Evolutionary conservation across 2,888 invertebrate genomes (phyloP), one percentile per base, ranked within the genome.

Genomic region (Eupithecia vulgata): DNA sequence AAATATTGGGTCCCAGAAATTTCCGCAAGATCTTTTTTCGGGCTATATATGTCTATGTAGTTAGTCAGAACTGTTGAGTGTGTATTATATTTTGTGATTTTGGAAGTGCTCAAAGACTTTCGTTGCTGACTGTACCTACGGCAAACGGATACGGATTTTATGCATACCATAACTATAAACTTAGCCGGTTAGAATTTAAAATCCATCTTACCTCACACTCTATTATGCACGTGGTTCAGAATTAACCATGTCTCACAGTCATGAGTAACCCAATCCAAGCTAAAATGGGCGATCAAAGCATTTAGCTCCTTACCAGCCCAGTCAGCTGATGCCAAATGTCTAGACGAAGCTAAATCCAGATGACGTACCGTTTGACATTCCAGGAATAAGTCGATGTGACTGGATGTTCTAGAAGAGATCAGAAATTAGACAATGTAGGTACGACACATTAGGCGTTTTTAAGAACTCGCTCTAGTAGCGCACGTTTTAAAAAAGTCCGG

Each of bases 261-360:
- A 35, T 65, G 65, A 65, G 35, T 42, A 65, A 42, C 65, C 40
- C 34, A 48, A 42, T 42, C 21, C 40, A 15, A 65, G 64, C 64
- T 65, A 71, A 78, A 79, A 79, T 79, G 80, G 5, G 40, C 40
- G 25, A 65, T 37, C 64, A 34, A 61, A 61, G 61, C 34, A 34
- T 64, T 40, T 25, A 37, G 83, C 84, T 81, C 85, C 81, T 78
- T 76, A 34, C 74, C 73, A 76, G 75, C 68, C 70, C 76, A 80
- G 77, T 84, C 85, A 84, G 84, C 84, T 85, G 84, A 82, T 81
- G 81, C 76, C 69, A 59, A 71, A 71, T 67, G 74, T 75, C 74
- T 75, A 75, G 74, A 75, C 74, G 45, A 45, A 34, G 72, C 74
- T 75, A 72, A 69, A 72, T 72, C 15, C 62, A 71, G 71, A 69